phyloP scores from a whole-genome alignment of 2,797 vertebrate species.

The Vireo griseus region DNA sequence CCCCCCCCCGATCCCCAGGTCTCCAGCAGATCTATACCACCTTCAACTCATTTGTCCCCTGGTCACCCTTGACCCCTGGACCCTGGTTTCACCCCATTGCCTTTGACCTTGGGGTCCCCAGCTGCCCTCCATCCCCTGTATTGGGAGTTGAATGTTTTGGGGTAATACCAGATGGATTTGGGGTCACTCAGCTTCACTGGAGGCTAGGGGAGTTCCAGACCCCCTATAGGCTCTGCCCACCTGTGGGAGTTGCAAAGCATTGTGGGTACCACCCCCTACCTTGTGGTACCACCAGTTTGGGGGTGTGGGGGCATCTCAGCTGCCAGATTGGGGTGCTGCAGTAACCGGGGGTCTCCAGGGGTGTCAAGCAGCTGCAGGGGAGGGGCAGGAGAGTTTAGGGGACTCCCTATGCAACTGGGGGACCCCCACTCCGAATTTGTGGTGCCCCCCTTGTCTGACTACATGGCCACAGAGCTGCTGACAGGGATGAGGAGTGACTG shows the following conservation, averaged over 20 bases:
- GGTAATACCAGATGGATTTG: neutral
- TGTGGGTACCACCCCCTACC: neutral
- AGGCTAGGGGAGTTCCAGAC: neutral
- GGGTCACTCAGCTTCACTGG: too few species aligned
- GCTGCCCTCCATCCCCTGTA: too few species aligned
- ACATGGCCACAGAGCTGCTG: neutral
- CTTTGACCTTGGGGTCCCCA: too few species aligned
- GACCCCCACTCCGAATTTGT: neutral
- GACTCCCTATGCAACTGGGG: neutral
- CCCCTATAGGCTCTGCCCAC: neutral
- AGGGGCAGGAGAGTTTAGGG: neutral
- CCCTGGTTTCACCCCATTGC: too few species aligned
- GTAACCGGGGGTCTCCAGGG: neutral
- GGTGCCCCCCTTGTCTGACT: too few species aligned
- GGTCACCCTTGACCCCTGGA: neutral
- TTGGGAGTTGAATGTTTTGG: too few species aligned
- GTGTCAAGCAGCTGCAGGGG: neutral
- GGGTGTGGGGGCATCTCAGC: neutral
- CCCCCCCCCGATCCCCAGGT: fast-evolving
- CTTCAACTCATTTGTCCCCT: neutral
- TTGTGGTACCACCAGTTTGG: too few species aligned
- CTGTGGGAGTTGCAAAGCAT: neutral
- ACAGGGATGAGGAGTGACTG: neutral
- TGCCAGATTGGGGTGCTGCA: neutral
- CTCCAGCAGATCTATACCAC: neutral